phyloP scores from a whole-genome alignment of 37 sponge, comb jelly and placozoan species.

The Beroe forskalii region DNA sequence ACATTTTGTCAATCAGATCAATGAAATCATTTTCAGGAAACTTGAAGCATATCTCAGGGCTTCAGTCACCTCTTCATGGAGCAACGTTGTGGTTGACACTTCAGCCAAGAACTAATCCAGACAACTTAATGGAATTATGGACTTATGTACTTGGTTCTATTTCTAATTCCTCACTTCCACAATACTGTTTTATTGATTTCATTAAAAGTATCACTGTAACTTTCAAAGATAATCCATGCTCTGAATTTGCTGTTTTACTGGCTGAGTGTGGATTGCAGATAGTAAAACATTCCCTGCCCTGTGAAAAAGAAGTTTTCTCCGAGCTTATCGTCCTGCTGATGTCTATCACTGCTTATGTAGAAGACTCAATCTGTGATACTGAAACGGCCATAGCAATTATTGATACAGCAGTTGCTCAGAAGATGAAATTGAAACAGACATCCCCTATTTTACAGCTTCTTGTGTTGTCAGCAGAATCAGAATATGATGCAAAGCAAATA shows the following conservation, averaged over 20 bases:
- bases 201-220: background rate
- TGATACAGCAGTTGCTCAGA: slow-evolving; percentile 8
- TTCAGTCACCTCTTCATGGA: slow-evolving; percentile 26
- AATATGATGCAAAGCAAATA: slow-evolving; percentile 3
- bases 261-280: slow-evolving; percentile 34
- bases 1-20: background rate
- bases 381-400: background rate
- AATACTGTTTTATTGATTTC: background rate
- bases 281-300: background rate
- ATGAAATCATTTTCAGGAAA: background rate
- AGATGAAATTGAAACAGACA: background rate
- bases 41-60: slow-evolving; percentile 7
- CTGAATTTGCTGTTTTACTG: slow-evolving; percentile 2
- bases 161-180: background rate
- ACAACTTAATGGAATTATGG: background rate
- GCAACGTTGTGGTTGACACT: background rate
- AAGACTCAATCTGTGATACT: background rate
- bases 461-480: background rate
- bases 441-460: slow-evolving; percentile 12
- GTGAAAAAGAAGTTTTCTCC: slow-evolving; percentile 1
- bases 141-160: slow-evolving; percentile 39
- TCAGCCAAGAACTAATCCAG: background rate
- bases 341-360: slow-evolving; percentile 15
- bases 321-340: background rate
- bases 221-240: background rate